These are phyloP conservation scores for Choristoneura rosaceana DNA, from an alignment of 2,888 invertebrate species.

Conservation along the genomic window DNA sequence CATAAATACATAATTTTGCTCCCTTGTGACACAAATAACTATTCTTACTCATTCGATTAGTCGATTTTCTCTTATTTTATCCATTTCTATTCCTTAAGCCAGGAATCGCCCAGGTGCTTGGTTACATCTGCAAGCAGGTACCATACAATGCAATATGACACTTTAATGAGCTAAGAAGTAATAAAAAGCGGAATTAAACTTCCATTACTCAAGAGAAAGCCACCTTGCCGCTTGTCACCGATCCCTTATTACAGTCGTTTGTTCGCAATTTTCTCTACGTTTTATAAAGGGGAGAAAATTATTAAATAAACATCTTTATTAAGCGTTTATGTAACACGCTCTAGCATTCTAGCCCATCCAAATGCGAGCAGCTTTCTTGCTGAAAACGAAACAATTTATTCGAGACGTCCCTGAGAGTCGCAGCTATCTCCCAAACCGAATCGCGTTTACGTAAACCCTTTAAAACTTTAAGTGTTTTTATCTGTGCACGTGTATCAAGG, in stretches of 20 bases:
- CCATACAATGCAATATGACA: slow-evolving; percentile 13
- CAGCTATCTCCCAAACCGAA: slow-evolving; percentile 23
- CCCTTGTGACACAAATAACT: no score
- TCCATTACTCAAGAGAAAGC: slow-evolving; percentile 39
- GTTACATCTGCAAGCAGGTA: slow-evolving; percentile 37
- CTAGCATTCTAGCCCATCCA: neutral
- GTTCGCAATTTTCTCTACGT: slow-evolving; percentile 29
- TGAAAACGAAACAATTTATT: slow-evolving; percentile 4
- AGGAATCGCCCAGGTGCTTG: slow-evolving; percentile 17
- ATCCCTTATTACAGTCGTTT: slow-evolving; percentile 36
- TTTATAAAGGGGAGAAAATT: slow-evolving; percentile 18
- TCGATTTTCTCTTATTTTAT: neutral
- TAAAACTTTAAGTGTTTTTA: slow-evolving; percentile 41
- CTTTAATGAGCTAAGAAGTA: slow-evolving; percentile 28
- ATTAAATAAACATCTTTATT: neutral
- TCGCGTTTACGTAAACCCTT: slow-evolving; percentile 18
- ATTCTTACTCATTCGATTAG: no score
- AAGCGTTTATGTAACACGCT: neutral
- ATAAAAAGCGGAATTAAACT: slow-evolving; percentile 38
- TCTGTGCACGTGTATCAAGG: slow-evolving; percentile 46
- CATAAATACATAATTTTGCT: no score
- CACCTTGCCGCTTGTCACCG: slow-evolving; percentile 35
- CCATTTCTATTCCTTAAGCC: neutral
- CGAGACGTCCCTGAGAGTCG: slow-evolving; percentile 1
- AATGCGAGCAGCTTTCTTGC: slow-evolving; percentile 4